Conservation (phyloP, 2,888 invertebrate species). For the Leptothorax acervorum region DNA sequence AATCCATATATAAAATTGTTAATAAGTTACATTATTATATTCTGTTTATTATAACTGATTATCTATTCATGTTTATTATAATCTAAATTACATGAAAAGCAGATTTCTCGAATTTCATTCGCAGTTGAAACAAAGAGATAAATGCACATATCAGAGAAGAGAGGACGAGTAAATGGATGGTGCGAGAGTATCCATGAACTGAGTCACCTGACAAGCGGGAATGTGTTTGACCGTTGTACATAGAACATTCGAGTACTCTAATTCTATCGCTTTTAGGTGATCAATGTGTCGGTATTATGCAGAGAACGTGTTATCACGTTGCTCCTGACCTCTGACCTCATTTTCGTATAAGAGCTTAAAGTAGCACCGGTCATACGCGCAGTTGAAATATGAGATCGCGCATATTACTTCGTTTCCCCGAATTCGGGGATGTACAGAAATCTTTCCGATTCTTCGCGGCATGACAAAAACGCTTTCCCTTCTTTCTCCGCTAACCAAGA, state of each 20-base stretch:
- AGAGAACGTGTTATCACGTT: slow-evolving; percentile 23
- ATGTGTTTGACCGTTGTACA: neutral
- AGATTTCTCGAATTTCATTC: neutral
- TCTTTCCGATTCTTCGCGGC: neutral
- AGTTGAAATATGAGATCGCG: neutral
- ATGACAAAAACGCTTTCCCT: neutral
- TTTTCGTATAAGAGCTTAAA: slow-evolving; percentile 35
- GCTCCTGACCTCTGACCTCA: slow-evolving; percentile 49
- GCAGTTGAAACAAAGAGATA: neutral
- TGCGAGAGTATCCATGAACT: neutral
- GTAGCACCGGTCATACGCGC: neutral
- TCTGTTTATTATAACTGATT: too few relatives aligned
- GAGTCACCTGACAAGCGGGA: neutral
- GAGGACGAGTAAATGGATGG: neutral
- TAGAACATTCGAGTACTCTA: neutral
- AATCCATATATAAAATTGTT: neutral
- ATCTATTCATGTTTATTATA: neutral
- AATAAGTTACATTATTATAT: neutral
- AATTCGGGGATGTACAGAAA: neutral
- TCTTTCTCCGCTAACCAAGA: neutral
- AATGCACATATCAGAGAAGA: neutral
- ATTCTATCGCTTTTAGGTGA: slow-evolving; percentile 7
- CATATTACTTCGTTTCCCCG: neutral
- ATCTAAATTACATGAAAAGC: neutral
- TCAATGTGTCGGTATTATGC: slow-evolving; percentile 4